Evolutionary conservation across 2,888 invertebrate species (phyloP).

Genomic region (Eretmocerus hayati): DNA sequence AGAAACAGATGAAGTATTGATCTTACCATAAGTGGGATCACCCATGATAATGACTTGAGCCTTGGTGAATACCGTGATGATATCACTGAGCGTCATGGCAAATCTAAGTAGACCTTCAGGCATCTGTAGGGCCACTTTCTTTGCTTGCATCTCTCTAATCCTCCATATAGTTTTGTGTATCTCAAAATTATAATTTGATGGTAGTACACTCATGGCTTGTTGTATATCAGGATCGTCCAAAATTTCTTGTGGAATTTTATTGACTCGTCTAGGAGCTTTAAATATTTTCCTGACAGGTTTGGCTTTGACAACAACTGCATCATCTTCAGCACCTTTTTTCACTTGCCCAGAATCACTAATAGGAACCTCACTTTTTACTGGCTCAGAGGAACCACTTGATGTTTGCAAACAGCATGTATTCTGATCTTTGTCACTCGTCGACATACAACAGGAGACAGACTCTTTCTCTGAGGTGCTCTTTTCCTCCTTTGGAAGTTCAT

Average conservation of each 20-base stretch:
- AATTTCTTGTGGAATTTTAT: conserved; percentile 75
- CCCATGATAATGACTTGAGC: conserved; percentile 96
- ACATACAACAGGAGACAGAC: background rate
- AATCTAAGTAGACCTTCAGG: conserved; percentile 94
- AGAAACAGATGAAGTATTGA: background rate
- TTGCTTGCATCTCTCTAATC: conserved; percentile 73
- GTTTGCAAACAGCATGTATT: no score
- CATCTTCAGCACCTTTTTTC: conserved; percentile 24
- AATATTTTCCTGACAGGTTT: conserved; percentile 75
- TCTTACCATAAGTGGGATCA: conserved; percentile 86
- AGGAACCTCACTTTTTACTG: no score
- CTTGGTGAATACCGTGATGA: conserved; percentile 79
- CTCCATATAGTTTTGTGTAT: conserved; percentile 97
- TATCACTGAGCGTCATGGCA: conserved; percentile 87
- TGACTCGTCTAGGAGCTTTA: conserved; percentile 65
- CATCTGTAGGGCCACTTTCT: conserved; percentile 90
- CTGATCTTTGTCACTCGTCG: background rate
- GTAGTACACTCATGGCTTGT: conserved; percentile 67
- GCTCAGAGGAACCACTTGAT: no score
- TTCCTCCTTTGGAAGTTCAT: background rate
- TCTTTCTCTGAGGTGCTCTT: background rate
- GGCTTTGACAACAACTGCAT: conserved; percentile 64
- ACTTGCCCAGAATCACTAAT: background rate
- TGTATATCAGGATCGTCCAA: conserved; percentile 67
- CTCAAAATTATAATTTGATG: conserved; percentile 96